Base-by-base conservation (phyloP, 1,140 invertebrate genomes). In the Phthorimaea operculella region DNA sequence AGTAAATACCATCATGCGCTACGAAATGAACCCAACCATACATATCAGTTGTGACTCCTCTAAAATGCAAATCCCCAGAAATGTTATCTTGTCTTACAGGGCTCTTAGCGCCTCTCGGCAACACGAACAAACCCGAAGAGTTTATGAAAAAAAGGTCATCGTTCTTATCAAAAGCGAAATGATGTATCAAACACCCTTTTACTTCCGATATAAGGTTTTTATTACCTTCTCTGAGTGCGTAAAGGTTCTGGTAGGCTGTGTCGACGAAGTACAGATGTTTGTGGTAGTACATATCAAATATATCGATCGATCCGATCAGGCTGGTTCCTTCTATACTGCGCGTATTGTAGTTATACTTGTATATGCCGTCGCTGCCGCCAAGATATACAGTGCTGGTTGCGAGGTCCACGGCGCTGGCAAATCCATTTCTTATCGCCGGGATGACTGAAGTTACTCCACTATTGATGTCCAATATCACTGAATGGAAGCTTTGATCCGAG, bases 401-500 rank as follows among this genome's bases (percentile, higher is more conserved):
- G 12, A 66, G 63, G 42, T 75, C 64, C 11, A 76, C 60, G 33
- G 72, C 66, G 55, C 68, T 76, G 10, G 73, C 69, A 18, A 70
- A 76, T 15, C 73, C 73, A 52, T 76, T 73, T 12, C 67, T 62
- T 33, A 76, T 68, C 42, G 60, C 58, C 10, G 66, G 65, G 17
- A 76, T 54, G 33, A 76, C 55, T 10, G 55, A 48, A 9, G 61
- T 49, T 10, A 45, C 33, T 15, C 48, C 58, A 15, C 60, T 60
- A 44, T 63, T 47, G 9, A 76, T 55, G 54, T 76, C 60, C 11
- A 76, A 55, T n/a, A 65, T 51, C 8, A 68, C 68, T 47, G 55
- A 64, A 34, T 76, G 70, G 57, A 76, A 76, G 51, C 68, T 70
- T 62, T 76, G 70, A 44, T 76, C 60, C 5, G 64, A 72, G 62